Evolutionary conservation across 2,888 invertebrate species (phyloP).

Genomic region (Rapana venosa): DNA sequence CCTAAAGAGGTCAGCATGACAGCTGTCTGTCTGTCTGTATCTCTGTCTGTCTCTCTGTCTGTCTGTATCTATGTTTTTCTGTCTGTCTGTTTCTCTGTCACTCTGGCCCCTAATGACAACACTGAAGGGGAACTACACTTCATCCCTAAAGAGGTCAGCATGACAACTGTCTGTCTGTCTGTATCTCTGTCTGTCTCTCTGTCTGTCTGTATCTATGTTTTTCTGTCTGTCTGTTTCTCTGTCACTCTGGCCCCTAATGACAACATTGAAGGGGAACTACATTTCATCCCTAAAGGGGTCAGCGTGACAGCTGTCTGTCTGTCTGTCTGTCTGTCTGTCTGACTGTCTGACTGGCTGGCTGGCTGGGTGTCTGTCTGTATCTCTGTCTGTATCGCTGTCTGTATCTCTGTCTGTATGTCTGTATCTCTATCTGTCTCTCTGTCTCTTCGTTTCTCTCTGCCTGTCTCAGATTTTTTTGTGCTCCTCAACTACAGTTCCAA

Average conservation of each 20-base stretch:
- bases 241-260: slow-evolving; percentile 73
- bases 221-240: slow-evolving; percentile 44
- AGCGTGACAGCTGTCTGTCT: slow-evolving; percentile 22
- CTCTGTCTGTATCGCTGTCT: not conserved
- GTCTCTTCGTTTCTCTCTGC: slow-evolving; percentile 59
- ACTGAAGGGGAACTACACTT: slow-evolving; percentile 74
- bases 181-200: not conserved
- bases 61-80: not conserved
- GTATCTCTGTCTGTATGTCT: not conserved
- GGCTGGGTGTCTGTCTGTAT: slow-evolving; percentile 36
- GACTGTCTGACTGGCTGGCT: not conserved
- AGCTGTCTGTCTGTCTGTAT: not conserved
- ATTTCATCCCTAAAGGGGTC: slow-evolving; percentile 77
- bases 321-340: not conserved
- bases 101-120: slow-evolving; percentile 70
- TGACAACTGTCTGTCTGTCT: not conserved
- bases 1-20: too few species aligned
- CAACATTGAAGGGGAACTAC: slow-evolving; percentile 70
- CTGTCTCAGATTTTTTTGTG: slow-evolving; percentile 25
- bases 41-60: not conserved
- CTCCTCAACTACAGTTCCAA: slow-evolving; percentile 47
- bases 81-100: slow-evolving; percentile 58
- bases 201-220: not conserved
- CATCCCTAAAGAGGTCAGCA: slow-evolving; percentile 75
- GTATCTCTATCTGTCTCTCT: not conserved